Percentiles rank a stretch among this genome's conserved stretches.
These are phyloP conservation scores for Toxotes chatareus DNA, from an alignment of 2,113 vertebrate genomes.

Conservation along the genomic window DNA sequence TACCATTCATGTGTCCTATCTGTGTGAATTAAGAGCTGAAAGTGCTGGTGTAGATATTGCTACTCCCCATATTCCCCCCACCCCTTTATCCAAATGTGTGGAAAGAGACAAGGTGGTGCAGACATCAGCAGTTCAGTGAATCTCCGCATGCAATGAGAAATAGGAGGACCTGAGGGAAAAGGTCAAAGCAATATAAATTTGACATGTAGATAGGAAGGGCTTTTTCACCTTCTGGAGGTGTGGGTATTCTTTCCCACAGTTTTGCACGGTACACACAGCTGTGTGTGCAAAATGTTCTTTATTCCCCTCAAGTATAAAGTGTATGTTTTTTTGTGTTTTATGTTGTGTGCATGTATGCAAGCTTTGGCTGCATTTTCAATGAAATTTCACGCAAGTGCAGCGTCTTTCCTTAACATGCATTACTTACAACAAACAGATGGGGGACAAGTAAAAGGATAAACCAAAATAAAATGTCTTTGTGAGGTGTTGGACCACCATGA, in stretches of 20 bases:
- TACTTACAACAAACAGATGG: neutral
- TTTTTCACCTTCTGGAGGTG: constrained; percentile 50
- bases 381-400: neutral
- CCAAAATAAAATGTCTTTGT: too few relatives aligned
- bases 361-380: neutral
- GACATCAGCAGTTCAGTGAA: constrained; percentile 75
- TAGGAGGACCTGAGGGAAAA: constrained; percentile 66
- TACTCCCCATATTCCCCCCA: neutral
- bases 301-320: neutral
- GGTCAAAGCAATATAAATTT: constrained; percentile 76
- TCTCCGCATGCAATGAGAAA: constrained; percentile 58
- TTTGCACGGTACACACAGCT: constrained; percentile 17
- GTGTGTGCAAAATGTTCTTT: constrained; percentile 28
- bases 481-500: too few relatives aligned
- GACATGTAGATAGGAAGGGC: constrained; percentile 64
- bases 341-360: neutral
- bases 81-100: constrained; percentile 65
- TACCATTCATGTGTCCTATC: constrained; percentile 60
- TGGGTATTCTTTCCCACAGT: constrained; percentile 27
- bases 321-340: neutral
- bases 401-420: neutral
- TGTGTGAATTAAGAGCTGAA: constrained; percentile 63
- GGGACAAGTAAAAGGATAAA: too few relatives aligned
- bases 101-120: constrained; percentile 61
- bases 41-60: constrained; percentile 58